phyloP scores from a whole-genome alignment of 2,888 invertebrate genomes.

The Mythimna ferrago region DNA sequence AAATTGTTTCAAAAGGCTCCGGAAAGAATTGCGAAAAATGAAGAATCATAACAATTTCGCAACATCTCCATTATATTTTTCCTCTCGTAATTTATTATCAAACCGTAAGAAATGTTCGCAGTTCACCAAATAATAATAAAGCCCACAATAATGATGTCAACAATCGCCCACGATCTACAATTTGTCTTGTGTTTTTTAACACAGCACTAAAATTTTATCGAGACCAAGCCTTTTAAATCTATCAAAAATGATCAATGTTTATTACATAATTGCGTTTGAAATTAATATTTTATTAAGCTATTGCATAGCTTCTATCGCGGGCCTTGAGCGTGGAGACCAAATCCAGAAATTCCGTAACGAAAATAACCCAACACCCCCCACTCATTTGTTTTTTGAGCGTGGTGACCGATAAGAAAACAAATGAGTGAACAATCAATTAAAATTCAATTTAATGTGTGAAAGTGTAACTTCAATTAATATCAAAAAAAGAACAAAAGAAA shows the following conservation, averaged over 20 bases:
- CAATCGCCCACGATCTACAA: conserved; percentile 39
- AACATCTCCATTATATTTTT: conserved; percentile 34
- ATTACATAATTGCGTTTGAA: neutral
- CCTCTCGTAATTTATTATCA: conserved; percentile 27
- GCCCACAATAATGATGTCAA: conserved; percentile 39
- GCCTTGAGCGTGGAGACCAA: too few relatives aligned
- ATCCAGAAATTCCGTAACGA: too few relatives aligned
- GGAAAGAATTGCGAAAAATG: neutral
- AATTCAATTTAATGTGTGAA: too few relatives aligned
- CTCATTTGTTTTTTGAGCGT: too few relatives aligned
- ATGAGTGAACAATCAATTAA: too few relatives aligned
- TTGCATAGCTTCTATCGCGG: too few relatives aligned
- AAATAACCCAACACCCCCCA: too few relatives aligned
- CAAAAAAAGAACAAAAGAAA: too few relatives aligned
- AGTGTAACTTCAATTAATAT: too few relatives aligned
- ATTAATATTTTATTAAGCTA: conserved; percentile 19
- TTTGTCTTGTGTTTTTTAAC: conserved; percentile 41
- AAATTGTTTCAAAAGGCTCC: too few relatives aligned
- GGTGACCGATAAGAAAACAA: too few relatives aligned
- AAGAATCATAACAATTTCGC: conserved; percentile 3
- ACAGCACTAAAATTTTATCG: conserved; percentile 30
- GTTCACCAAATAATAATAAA: conserved; percentile 39
- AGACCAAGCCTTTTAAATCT: conserved; percentile 25
- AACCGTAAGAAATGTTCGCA: conserved; percentile 23
- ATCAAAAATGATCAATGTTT: conserved; percentile 18